A percentile compares a stretch with the other conserved stretches of the same genome.
These are phyloP conservation scores for Perccottus glenii DNA, from an alignment of 2,113 vertebrate genomes.

Conservation along the genomic window DNA sequence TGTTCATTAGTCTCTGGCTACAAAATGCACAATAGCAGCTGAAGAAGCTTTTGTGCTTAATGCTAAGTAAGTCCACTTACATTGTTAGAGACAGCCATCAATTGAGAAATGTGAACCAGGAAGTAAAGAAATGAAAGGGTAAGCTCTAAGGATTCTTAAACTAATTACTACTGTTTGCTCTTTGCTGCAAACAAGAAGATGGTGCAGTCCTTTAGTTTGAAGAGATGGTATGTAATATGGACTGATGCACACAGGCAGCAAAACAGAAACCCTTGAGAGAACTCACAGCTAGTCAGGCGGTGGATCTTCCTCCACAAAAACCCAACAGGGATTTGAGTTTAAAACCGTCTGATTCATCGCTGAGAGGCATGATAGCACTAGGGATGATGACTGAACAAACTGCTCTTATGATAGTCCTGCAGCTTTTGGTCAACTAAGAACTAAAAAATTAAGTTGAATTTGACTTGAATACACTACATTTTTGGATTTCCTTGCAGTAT, in stretches of 20 bases:
- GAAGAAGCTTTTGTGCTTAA: background rate
- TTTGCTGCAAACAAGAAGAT: conserved; percentile 11
- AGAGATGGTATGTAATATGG: conserved; percentile 11
- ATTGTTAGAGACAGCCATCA: conserved; percentile 16
- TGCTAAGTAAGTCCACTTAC: conserved; percentile 1
- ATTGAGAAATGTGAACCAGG: conserved; percentile 15
- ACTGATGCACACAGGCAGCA: conserved; percentile 46
- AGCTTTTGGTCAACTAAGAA: background rate
- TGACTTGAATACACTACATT: too few relatives aligned
- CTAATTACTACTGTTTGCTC: conserved; percentile 30
- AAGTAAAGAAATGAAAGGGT: conserved; percentile 25
- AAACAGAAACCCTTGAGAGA: conserved; percentile 37
- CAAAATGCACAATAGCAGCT: background rate
- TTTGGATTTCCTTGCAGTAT: too few relatives aligned
- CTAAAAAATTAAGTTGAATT: too few relatives aligned
- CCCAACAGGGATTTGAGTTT: conserved; percentile 47
- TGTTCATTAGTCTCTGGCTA: conserved; percentile 4
- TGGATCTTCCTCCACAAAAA: conserved; percentile 32
- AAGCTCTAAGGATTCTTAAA: conserved; percentile 26
- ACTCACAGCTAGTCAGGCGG: conserved; percentile 41
- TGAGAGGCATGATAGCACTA: conserved; percentile 12
- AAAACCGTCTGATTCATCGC: conserved; percentile 38
- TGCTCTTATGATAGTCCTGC: background rate
- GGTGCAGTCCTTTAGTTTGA: background rate
- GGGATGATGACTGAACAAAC: conserved; percentile 6